Conservation (phyloP, 1,140 invertebrate genomes). For the Copidosoma floridanum region DNA sequence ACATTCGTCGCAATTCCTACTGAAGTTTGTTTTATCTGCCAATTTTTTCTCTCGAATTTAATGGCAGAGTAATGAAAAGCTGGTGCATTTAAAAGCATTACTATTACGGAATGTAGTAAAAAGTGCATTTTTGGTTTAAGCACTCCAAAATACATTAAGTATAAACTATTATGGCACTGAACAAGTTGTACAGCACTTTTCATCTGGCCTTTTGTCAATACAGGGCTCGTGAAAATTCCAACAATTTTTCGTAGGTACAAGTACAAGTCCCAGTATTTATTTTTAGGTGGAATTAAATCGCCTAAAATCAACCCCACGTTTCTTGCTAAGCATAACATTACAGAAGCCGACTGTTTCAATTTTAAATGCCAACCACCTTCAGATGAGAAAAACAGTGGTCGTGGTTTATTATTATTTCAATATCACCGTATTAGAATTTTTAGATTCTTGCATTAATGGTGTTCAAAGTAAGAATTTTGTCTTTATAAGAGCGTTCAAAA, state of each 20-base stretch:
- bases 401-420: slow-evolving; percentile 9
- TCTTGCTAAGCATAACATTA: slow-evolving; percentile 15
- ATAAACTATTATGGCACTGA: background rate
- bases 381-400: background rate
- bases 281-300: slow-evolving; percentile 8
- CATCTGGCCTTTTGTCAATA: background rate
- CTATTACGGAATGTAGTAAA: slow-evolving; percentile 10
- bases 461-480: background rate
- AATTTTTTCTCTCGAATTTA: background rate
- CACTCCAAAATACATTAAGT: background rate
- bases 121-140: slow-evolving; percentile 27
- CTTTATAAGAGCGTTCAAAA: slow-evolving; percentile 13
- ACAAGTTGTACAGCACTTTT: background rate
- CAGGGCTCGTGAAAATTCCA: slow-evolving; percentile 7
- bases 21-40: background rate
- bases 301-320: slow-evolving; percentile 25
- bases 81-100: background rate
- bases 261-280: slow-evolving; percentile 21
- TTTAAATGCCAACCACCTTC: too few species aligned
- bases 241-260: slow-evolving; percentile 5
- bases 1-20: background rate
- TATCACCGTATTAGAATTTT: slow-evolving; percentile 1
- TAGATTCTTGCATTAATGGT: slow-evolving; percentile 1
- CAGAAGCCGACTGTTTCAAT: slow-evolving; percentile 16
- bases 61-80: background rate